Percentiles rank a stretch among this genome's conserved stretches.
phyloP scores from a whole-genome alignment of 1,140 invertebrate species.

The Orius insidiosus region DNA sequence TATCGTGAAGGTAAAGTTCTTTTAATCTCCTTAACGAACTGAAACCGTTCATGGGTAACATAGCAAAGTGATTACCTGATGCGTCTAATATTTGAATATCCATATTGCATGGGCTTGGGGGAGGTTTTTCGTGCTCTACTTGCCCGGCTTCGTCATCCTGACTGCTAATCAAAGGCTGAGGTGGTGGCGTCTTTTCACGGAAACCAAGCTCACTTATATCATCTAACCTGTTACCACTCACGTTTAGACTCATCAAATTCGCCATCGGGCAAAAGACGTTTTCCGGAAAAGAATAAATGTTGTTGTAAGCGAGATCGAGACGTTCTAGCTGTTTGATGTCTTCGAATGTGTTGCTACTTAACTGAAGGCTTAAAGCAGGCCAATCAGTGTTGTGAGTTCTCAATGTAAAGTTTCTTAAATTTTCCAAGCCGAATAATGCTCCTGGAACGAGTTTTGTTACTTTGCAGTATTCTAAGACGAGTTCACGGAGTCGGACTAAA shows the following conservation, averaged over 20 bases:
- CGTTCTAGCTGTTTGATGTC: conserved; percentile 54
- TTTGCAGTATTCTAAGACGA: conserved; percentile 72
- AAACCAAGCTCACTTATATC: conserved; percentile 69
- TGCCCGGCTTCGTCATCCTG: conserved; percentile 22
- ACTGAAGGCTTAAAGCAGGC: conserved; percentile 56
- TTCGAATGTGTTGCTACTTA: conserved; percentile 52
- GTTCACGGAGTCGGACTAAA: conserved; percentile 52
- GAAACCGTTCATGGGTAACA: conserved; percentile 61
- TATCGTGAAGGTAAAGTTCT: conserved; percentile 60
- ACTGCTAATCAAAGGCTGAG: conserved; percentile 24
- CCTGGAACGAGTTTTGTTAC: conserved; percentile 55
- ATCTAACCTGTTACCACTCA: conserved; percentile 68
- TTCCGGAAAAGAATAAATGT: conserved; percentile 72
- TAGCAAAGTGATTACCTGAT: conserved; percentile 67
- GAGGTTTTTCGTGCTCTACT: conserved; percentile 19
- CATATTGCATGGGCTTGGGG: conserved; percentile 42
- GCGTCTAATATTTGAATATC: conserved; percentile 67
- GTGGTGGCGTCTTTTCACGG: conserved; percentile 30
- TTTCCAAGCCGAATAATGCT: conserved; percentile 50
- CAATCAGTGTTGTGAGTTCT: conserved; percentile 61
- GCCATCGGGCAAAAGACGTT: conserved; percentile 65
- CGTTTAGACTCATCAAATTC: conserved; percentile 58
- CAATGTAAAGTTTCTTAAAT: conserved; percentile 63
- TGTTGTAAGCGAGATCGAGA: conserved; percentile 72
- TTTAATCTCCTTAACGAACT: conserved; percentile 52